phyloP scores from a whole-genome alignment of 2,113 vertebrate species.

The Sigmodon hispidus region DNA sequence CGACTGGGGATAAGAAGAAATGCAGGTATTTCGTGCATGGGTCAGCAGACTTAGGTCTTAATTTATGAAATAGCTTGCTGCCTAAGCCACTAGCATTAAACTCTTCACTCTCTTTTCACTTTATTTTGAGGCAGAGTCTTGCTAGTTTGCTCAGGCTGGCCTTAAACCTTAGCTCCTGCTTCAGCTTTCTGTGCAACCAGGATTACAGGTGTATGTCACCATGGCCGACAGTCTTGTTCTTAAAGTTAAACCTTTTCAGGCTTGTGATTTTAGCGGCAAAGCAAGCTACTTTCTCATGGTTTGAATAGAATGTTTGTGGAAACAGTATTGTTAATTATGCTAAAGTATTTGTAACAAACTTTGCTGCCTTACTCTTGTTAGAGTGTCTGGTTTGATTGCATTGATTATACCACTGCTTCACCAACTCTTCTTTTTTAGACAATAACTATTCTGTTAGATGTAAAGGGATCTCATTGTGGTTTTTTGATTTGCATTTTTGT shows the following conservation, averaged over 20 bases:
- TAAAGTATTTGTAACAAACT: neutral
- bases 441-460: neutral
- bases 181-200: neutral
- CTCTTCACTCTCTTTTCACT: neutral
- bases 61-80: neutral
- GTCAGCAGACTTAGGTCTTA: neutral
- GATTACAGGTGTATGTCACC: neutral
- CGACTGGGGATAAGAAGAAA: neutral
- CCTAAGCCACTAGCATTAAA: neutral
- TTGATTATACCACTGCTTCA: neutral
- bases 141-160: neutral
- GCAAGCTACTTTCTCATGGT: neutral
- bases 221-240: neutral
- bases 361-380: neutral
- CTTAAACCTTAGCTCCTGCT: neutral
- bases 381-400: neutral
- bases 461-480: neutral
- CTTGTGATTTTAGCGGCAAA: neutral
- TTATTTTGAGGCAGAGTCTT: neutral
- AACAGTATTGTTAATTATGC: neutral
- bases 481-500: slow-evolving; percentile 33
- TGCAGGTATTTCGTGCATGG: slow-evolving; percentile 3
- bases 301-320: slow-evolving; percentile 8
- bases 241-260: slow-evolving; percentile 37
- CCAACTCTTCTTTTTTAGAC: neutral